Percentiles rank a stretch among this genome's conserved stretches.
Evolutionary conservation across 2,113 vertebrate genomes (phyloP).

Genomic region (Antennarius striatus): DNA sequence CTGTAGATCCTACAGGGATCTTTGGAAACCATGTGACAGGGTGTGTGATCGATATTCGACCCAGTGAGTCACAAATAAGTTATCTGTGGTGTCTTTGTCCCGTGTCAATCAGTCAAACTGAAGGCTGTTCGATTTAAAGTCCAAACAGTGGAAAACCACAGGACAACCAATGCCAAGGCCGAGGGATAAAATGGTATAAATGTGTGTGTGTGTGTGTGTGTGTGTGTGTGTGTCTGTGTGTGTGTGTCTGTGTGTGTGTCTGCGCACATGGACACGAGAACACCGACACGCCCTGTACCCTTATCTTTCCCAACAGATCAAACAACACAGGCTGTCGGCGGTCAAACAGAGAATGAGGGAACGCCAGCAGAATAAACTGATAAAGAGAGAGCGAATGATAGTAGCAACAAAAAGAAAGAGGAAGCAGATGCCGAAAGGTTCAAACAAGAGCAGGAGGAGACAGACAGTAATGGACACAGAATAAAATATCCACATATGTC

Average conservation of each 20-base stretch:
- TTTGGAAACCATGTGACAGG: conserved; percentile 28
- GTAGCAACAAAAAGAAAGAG: conserved; percentile 15
- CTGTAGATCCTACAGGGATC: background rate
- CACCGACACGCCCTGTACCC: conserved; percentile 25
- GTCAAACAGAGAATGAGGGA: conserved; percentile 51
- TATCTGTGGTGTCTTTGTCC: conserved; percentile 46
- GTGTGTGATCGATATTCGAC: conserved; percentile 31
- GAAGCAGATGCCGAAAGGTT: conserved; percentile 5
- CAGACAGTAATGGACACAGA: background rate
- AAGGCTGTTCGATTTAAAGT: conserved; percentile 48
- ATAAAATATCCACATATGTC: conserved; percentile 41
- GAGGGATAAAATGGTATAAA: conserved; percentile 1
- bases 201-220: conserved; percentile 11
- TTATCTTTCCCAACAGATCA: conserved; percentile 72
- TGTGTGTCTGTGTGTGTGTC: conserved; percentile 7
- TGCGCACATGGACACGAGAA: conserved; percentile 8
- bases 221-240: background rate
- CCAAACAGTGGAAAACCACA: conserved; percentile 48
- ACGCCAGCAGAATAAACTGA: conserved; percentile 55
- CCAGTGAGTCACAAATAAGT: conserved; percentile 29
- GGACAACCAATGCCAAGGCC: conserved; percentile 35
- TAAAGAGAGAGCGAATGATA: conserved; percentile 41
- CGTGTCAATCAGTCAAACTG: conserved; percentile 38
- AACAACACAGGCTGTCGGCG: conserved; percentile 51
- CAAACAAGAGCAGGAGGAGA: conserved; percentile 2